A percentile compares a stretch with the other conserved stretches of the same genome.
These are phyloP conservation scores for Corythornis vintsioides DNA, from an alignment of 2,113 vertebrate species.

Conservation along the genomic window DNA sequence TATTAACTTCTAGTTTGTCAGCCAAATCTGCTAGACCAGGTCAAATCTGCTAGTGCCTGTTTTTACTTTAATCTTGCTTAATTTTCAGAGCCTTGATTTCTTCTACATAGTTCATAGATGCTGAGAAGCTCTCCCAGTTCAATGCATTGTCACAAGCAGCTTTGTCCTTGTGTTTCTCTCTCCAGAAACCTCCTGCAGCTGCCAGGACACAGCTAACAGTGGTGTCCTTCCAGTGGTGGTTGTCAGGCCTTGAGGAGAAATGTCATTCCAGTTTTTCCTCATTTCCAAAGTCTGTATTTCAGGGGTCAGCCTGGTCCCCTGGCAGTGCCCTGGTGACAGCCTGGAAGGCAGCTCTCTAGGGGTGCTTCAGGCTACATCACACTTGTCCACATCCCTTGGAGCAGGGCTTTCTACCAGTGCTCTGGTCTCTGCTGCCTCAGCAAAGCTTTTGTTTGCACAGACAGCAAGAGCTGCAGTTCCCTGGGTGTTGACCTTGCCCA, in stretches of 20 bases:
- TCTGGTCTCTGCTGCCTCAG: not conserved
- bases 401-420: not conserved
- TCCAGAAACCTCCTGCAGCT: not conserved
- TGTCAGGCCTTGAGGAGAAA: not conserved
- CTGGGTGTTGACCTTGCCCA: not conserved
- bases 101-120: not conserved
- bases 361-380: not conserved
- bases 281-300: not conserved
- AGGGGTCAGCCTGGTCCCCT: accelerated
- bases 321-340: not conserved
- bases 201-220: not conserved
- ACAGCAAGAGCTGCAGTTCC: not conserved
- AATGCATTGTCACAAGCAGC: not conserved
- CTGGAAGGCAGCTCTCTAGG: not conserved
- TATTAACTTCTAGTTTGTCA: accelerated
- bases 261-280: not conserved
- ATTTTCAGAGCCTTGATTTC: not conserved
- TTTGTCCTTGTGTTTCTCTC: not conserved
- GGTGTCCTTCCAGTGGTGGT: not conserved
- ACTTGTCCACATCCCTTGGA: accelerated
- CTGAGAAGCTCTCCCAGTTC: not conserved
- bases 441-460: not conserved
- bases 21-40: not conserved
- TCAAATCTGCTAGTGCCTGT: not conserved
- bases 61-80: not conserved